Evolutionary conservation across 2,113 vertebrate species (phyloP).

Genomic region (Dunckerocampus dactyliophorus): DNA sequence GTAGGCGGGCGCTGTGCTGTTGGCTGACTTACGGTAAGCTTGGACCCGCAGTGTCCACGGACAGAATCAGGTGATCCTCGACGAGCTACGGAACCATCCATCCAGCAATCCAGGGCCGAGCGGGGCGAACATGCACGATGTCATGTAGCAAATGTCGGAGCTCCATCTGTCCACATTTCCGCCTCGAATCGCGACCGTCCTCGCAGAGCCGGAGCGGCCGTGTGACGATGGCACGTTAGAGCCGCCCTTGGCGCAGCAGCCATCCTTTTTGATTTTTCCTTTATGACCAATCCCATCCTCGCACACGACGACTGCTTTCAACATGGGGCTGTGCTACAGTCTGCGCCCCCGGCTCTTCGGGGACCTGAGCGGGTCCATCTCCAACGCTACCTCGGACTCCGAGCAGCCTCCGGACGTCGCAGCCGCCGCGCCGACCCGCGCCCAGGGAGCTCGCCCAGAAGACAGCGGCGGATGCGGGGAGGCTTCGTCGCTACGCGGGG

Average conservation of each 20-base stretch:
- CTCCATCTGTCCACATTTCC: constrained; percentile 65
- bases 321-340: constrained; percentile 95
- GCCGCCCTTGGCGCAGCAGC: constrained; percentile 43
- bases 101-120: constrained; percentile 64
- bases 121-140: constrained; percentile 80
- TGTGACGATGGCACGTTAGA: constrained; percentile 65
- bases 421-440: constrained; percentile 45
- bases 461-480: constrained; percentile 70
- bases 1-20: constrained; percentile 51
- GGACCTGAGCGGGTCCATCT: constrained; percentile 78
- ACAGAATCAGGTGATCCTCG: constrained; percentile 80
- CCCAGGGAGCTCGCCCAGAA: constrained; percentile 66
- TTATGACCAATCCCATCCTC: constrained; percentile 67
- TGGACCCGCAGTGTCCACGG: constrained; percentile 73
- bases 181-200: constrained; percentile 57
- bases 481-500: constrained; percentile 63
- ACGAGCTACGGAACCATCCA: constrained; percentile 9
- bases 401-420: constrained; percentile 69
- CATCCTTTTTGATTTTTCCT: constrained; percentile 60
- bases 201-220: constrained; percentile 49
- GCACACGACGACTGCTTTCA: constrained; percentile 55
- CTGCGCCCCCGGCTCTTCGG: constrained; percentile 92
- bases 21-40: constrained; percentile 75
- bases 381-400: constrained; percentile 75
- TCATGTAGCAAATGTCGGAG: constrained; percentile 79